Evolutionary conservation across 2,797 vertebrate species (phyloP).

Genomic region (Chelonia mydas): DNA sequence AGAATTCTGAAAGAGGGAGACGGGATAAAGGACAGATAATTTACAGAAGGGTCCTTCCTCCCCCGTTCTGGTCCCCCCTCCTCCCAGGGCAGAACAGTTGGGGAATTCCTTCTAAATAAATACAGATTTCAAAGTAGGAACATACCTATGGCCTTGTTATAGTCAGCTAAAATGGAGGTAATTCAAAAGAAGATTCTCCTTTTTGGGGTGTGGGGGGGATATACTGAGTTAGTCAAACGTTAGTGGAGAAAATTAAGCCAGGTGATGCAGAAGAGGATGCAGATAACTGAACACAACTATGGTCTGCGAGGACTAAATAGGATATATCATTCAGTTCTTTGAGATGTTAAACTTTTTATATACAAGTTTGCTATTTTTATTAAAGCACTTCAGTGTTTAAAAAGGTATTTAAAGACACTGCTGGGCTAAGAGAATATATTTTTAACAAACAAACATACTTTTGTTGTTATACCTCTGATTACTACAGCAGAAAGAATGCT

Average conservation of each 20-base stretch:
- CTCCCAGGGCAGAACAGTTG: background rate
- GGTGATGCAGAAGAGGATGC: background rate
- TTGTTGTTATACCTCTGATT: no score
- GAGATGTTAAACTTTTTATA: no score
- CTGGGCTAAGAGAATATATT: no score
- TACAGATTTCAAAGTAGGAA: constrained; percentile 10
- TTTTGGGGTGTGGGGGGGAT: background rate
- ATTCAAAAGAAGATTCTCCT: constrained; percentile 19
- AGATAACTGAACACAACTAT: no score
- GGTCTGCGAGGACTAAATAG: no score
- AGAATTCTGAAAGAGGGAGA: background rate
- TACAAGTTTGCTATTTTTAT: no score
- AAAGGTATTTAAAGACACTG: no score
- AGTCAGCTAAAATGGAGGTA: background rate
- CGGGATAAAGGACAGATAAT: background rate
- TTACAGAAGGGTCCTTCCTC: background rate
- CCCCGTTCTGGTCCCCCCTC: background rate
- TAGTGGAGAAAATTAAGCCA: background rate
- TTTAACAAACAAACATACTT: no score
- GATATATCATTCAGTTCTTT: no score
- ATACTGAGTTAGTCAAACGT: constrained; percentile 15
- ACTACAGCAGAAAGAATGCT: no score
- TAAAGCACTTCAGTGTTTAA: no score
- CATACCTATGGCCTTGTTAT: constrained; percentile 46
- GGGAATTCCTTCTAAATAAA: constrained; percentile 40